Evolutionary conservation across 1,140 invertebrate species (phyloP).

Genomic region (Chymomyza costata): DNA sequence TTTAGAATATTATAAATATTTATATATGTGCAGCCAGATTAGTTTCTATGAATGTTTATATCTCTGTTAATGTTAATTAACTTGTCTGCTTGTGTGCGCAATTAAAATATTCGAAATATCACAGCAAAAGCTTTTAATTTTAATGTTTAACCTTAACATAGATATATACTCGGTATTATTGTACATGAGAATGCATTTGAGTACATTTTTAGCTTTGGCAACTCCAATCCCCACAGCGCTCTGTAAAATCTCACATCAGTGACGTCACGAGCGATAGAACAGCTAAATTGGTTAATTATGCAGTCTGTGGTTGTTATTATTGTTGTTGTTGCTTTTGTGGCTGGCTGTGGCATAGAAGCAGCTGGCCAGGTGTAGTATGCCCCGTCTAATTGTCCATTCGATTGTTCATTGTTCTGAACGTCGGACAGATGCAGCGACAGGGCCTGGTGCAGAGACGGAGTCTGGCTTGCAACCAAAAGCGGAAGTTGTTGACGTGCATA

Average conservation of each 20-base stretch:
- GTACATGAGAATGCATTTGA: too few species aligned
- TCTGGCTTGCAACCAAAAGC: too few species aligned
- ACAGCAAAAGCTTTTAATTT: slow-evolving; percentile 46
- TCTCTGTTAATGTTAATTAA: too few species aligned
- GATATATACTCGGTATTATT: slow-evolving; percentile 29
- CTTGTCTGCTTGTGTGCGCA: too few species aligned
- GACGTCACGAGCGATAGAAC: slow-evolving; percentile 22
- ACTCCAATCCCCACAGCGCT: slow-evolving; percentile 17
- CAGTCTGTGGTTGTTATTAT: slow-evolving; percentile 9
- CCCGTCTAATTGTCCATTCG: too few species aligned
- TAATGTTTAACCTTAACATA: slow-evolving; percentile 57
- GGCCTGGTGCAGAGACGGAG: too few species aligned
- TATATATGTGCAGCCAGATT: too few species aligned
- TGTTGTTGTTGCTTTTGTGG: slow-evolving; percentile 8
- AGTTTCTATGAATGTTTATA: too few species aligned
- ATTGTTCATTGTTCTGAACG: too few species aligned
- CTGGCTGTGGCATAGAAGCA: slow-evolving; percentile 18
- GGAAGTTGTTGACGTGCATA: too few species aligned
- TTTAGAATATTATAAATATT: too few species aligned
- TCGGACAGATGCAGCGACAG: too few species aligned
- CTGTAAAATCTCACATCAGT: slow-evolving; percentile 5
- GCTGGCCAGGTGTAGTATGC: slow-evolving; percentile 25
- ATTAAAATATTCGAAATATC: slow-evolving; percentile 50
- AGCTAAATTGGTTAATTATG: slow-evolving; percentile 31
- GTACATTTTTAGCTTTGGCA: not conserved